Base-by-base conservation (phyloP, 2,888 invertebrate genomes). In the Flexamia atlantica region DNA sequence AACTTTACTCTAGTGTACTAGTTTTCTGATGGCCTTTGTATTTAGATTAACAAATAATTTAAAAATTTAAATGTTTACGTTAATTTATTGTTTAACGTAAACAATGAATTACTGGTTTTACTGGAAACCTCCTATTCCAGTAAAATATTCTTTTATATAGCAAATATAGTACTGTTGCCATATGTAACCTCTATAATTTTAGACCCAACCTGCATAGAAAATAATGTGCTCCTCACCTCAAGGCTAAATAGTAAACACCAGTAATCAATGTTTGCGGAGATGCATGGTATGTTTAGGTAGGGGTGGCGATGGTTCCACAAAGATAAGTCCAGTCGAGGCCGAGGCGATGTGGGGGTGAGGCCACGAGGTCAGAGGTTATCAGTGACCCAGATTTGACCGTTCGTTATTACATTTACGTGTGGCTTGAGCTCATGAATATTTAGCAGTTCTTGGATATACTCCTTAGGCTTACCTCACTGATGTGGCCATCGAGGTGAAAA, bases 361-460 rank as follows among this genome's bases (percentile, higher is more conserved):
- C 64, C 3, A 3, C 2, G 28, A 28, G 64, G 28, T 28, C 28
- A 28, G 28, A 14, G 23, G 57, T 64, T 64, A 64, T 64, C 64
- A 28, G 25, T 64, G 64, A 64, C 64, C 64, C 64, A 64, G n/a
- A 28, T 64, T 64, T 64, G 64, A 64, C 64, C 30, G 30, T 5
- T 64, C 28, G 64, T 64, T 64, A 64, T 64, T 64, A 64, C 64
- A 64, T 30, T 64, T 64, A 64, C 64, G 64, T 64, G 64, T 64
- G 64, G 64, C 64, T 28, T 64, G 28, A 1, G 64, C 4, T 64
- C 64, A 64, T 64, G 64, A 64, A 64, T 64, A 64, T 64, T 64
- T 64, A 64, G 64, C 64, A 64, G 64, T 10, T 17, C 64, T 30
- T 28, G 30, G 12, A 20, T 57, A 57, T 57, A 57, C 23, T 25